Evolutionary conservation across 1,140 invertebrate genomes (phyloP).

Genomic region (Uloborus diversus): DNA sequence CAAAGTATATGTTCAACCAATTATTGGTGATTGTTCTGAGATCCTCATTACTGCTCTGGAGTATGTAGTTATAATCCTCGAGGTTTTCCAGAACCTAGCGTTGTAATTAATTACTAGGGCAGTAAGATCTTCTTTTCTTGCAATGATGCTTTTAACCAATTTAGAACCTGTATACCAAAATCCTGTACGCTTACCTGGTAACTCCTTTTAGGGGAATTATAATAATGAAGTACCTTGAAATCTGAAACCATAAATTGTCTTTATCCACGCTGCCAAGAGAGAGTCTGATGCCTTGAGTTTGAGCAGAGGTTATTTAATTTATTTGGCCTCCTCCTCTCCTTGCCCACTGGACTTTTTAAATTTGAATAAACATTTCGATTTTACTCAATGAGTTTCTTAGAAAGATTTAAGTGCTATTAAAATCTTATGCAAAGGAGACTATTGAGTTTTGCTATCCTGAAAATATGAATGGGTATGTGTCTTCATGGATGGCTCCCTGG

Average conservation of each 20-base stretch:
- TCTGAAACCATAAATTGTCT: neutral
- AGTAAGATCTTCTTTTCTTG: slow-evolving; percentile 1
- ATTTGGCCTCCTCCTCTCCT: neutral
- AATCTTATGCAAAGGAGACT: slow-evolving; percentile 1
- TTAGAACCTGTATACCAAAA: slow-evolving; percentile 11
- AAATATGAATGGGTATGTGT: neutral
- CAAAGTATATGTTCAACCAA: slow-evolving; percentile 16
- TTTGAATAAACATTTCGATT: neutral
- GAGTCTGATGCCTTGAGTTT: neutral
- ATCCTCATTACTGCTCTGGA: neutral
- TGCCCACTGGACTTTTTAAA: neutral
- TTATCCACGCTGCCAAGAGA: neutral
- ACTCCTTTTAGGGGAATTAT: slow-evolving; percentile 2
- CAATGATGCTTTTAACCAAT: neutral
- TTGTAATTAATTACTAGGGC: neutral
- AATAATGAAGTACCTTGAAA: slow-evolving; percentile 10
- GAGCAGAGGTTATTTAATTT: neutral
- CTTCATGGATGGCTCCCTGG: neutral
- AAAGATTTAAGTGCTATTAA: too few relatives aligned
- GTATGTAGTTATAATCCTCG: neutral
- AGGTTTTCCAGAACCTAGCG: slow-evolving; percentile 1
- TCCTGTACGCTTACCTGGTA: neutral
- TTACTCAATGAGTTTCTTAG: neutral
- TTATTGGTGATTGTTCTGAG: neutral
- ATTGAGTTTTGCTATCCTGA: neutral